Evolutionary conservation across 2,888 invertebrate species (phyloP), one percentile per base, ranked within the genome.

Genomic region (Drosophila limbata): DNA sequence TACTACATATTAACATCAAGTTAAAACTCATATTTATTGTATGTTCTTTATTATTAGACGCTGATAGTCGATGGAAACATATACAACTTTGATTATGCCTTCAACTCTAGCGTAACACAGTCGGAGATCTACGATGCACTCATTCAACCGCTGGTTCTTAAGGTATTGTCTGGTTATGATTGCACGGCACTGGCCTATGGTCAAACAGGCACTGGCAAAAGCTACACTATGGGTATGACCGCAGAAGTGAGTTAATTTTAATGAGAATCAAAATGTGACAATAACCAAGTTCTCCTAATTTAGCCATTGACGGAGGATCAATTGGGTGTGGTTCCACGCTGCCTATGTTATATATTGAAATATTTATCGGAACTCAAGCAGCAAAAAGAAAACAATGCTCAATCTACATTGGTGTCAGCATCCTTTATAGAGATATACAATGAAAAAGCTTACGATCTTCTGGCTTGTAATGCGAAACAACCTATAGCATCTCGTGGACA

Each of bases 171-270:
- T 17, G 39, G 39, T 10, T 40, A 40, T 40, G 39, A 40, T 40
- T 40, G 39, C 39, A 40, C 39, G 17, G 39, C 39, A 17, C n/a
- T 40, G 17, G 39, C 39, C 17, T 40, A 40, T n/a, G 39, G 39
- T 3, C 39, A 40, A 40, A 40, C 39, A 3, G 39, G 39, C 17
- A 40, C 39, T 15, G 39, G 39, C 17, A 40, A 40, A 9, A 40
- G 39, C 39, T 40, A 40, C 10, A 17, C 39, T 4, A 40, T 40
- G 39, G 39, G 39, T 1, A 17, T 40, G 39, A 40, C 39, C 17
- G 17, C 39, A 40, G 39, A 40, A 40, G 39, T 40, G 39, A 17
- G 39, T 40, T 40, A 40, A 40, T 39, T 6, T 39, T 15, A 15
- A 39, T 39, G 39, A 39, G 39, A 35, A 13, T 35, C 13, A 35